Base-by-base conservation (phyloP, 2,888 invertebrate genomes). In the Drosophila robusta region DNA sequence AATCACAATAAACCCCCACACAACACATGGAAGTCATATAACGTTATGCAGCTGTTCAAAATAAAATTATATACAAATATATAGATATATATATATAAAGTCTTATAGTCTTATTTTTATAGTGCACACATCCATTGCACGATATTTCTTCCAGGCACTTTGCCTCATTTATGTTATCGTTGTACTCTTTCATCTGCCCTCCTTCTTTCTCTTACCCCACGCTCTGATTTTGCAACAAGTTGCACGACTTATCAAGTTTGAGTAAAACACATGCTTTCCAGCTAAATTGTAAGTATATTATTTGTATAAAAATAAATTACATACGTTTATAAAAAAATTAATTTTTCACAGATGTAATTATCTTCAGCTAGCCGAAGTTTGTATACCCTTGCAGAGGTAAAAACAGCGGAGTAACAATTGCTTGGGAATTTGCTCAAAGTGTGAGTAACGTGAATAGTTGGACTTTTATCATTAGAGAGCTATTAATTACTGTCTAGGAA, bases 11-110 rank as follows among this genome's bases (percentile, higher is more conserved):
- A 34, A 4, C 12, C 34, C 22, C 26, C 29, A 26, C 26, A 7
- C n/a, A 18, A 45, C 45, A 44, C 29, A 46, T n/a, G 26, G 29
- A 44, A 51, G 42, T 44, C 39, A 46, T 24, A 45, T 24, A 57
- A 51, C 55, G 65, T 71, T 70, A 54, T 55, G 34, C 65, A 65
- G 45, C 74, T 74, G 74, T 75, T 75, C 51, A 26, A 66, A 60
- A 62, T 58, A 60, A 70, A 75, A 41, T 52, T 18, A 50, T 41
- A 50, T 57, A 63, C 8, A 42, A 14, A 34, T 38, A 66, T 55
- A 58, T 41, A 18, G 18, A 18, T 18, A 62, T 55, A 60, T 45
- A 36, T 12, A 57, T 29, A 34, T n/a, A 29, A 14, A 22, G n/a
- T n/a, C n/a, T 2, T 2, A 18, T 41, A 38, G 36, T 24, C 16